Evolutionary conservation across 92 coral and sea anemone genomes (phyloP), one percentile per base, ranked within the genome.

Genomic region (Meandrina meandrites): DNA sequence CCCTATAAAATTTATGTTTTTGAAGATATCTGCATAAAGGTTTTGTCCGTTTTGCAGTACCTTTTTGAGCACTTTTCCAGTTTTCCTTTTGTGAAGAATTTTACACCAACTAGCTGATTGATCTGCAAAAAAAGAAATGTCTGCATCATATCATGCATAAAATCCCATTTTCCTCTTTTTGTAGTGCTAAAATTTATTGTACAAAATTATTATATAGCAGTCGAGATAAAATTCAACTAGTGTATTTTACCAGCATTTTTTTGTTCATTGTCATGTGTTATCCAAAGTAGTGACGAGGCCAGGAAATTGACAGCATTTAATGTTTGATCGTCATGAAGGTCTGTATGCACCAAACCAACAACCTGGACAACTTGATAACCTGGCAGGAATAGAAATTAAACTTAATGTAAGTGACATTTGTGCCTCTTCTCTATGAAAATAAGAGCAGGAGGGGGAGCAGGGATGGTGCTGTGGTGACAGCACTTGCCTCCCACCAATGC

Each of bases 291-390:
- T 47, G 96, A 87, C 30, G 98, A 89, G 28, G 96, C 93, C 51
- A 93, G 80, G 37, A 86, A 93, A 60, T 85, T 82, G 37, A 93
- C 70, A 7, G 93, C 76, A 30, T 87, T 76, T 22, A 95, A 79
- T 13, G 76, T 53, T 27, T 95, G 90, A 10, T 88, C 88, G 40
- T 93, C 93, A 76, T 95, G 98, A 30, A 95, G 90, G 86, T 95
- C 98, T 15, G 86, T 62, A 57, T 95, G 98, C 45, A 95, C 90
- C 47, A 95, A 64, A 27, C 91, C 87, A 24, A 93, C 91, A 73
- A 91, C 84, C 75, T 95, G 98, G 27, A 76, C 93, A 51, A 93
- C 96, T 77, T 91, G 87, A 66, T 78, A 93, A 47, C 86, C 97
- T 94, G 85, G 47, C 28, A 79, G 17, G 34, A 71, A 27, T 72